phyloP scores from a whole-genome alignment of 1,140 invertebrate genomes.

The Mylabris phalerata region DNA sequence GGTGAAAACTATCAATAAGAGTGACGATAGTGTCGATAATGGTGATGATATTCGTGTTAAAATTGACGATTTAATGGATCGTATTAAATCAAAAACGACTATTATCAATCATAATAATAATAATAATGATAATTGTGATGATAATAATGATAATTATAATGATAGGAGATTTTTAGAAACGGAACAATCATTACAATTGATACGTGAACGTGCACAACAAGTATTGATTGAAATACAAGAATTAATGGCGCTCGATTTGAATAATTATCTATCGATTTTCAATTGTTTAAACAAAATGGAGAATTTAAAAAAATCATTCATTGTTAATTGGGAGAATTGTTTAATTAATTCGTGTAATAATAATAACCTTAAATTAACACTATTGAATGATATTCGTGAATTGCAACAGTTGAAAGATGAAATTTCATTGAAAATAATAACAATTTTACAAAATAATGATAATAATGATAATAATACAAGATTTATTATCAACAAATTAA shows the following conservation, averaged over 20 bases:
- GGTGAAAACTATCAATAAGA: too few species aligned
- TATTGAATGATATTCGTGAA: constrained; percentile 27
- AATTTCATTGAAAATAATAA: constrained; percentile 21
- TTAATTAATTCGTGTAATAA: constrained; percentile 19
- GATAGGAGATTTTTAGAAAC: too few species aligned
- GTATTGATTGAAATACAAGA: constrained; percentile 26
- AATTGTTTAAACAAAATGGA: constrained; percentile 25
- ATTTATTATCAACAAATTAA: constrained; percentile 29
- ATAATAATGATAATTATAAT: too few species aligned
- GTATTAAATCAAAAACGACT: too few species aligned
- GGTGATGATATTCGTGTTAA: constrained; percentile 19
- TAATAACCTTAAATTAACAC: constrained; percentile 3
- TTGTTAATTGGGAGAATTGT: constrained; percentile 29
- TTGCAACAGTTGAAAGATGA: constrained; percentile 25
- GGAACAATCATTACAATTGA: constrained; percentile 7
- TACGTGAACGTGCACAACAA: constrained; percentile 28
- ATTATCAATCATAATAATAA: too few species aligned
- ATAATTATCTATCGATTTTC: constrained; percentile 26
- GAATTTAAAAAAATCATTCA: constrained; percentile 20
- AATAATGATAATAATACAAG: constrained; percentile 9
- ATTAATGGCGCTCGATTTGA: constrained; percentile 27
- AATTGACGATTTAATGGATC: constrained; percentile 19
- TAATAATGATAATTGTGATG: too few species aligned
- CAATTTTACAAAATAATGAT: constrained; percentile 9
- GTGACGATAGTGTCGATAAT: neutral